A percentile compares a stretch with the other conserved stretches of the same genome.
phyloP scores from a whole-genome alignment of 2,888 invertebrate genomes.

The Ornithoptera alexandrae region DNA sequence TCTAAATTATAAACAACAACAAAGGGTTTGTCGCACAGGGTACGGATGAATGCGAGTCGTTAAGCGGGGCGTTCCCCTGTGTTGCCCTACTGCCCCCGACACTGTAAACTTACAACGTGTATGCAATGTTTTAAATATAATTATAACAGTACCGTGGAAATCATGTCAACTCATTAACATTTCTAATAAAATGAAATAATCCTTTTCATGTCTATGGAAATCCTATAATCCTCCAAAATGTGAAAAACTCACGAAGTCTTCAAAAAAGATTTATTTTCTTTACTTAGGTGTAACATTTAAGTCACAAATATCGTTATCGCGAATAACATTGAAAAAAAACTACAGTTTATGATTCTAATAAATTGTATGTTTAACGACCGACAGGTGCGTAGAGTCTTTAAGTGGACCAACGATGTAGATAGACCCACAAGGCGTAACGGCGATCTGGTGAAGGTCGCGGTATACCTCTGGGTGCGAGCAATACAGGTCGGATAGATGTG shows the following conservation, averaged over 20 bases:
- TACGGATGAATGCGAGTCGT: conserved; percentile 60
- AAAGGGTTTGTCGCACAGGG: conserved; percentile 33
- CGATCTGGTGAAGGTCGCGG: too few species aligned
- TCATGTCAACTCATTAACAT: neutral
- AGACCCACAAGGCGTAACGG: too few species aligned
- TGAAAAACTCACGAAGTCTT: neutral
- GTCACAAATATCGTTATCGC: neutral
- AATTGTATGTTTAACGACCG: too few species aligned
- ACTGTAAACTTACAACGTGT: conserved; percentile 30
- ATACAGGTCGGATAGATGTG: too few species aligned
- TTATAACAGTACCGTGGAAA: neutral
- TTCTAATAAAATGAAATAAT: neutral
- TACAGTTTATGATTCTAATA: too few species aligned
- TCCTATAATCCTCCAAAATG: neutral
- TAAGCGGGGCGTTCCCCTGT: conserved; percentile 57
- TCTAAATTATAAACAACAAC: conserved; percentile 27
- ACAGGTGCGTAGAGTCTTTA: too few species aligned
- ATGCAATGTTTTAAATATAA: conserved; percentile 18
- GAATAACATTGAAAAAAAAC: too few species aligned
- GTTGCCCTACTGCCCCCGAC: conserved; percentile 49
- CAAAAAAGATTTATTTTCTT: neutral
- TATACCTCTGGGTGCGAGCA: too few species aligned
- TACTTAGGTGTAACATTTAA: neutral
- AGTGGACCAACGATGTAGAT: too few species aligned
- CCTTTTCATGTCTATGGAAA: neutral